Percentiles rank a stretch among this genome's conserved stretches.
phyloP scores from a whole-genome alignment of 2,113 vertebrate genomes.

The Ptyas mucosa region DNA sequence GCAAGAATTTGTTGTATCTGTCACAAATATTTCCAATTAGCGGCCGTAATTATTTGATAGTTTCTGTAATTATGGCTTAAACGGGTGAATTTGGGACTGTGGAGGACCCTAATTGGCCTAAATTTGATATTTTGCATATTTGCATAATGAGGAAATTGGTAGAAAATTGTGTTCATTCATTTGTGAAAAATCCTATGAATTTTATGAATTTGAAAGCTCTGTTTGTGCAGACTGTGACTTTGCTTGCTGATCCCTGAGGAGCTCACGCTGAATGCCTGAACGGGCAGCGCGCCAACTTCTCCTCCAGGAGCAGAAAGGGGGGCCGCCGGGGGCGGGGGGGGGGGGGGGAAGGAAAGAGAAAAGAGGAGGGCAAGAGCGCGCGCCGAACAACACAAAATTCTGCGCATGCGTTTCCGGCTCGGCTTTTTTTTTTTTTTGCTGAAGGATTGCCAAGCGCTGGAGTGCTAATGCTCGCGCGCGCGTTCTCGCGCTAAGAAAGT shows the following conservation, averaged over 20 bases:
- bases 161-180: constrained; percentile 99
- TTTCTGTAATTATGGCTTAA: constrained; percentile 99
- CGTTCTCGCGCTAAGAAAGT: not conserved
- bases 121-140: constrained; percentile 99
- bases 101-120: constrained; percentile 98
- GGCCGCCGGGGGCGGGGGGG: not conserved
- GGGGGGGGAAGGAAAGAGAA: not conserved
- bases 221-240: constrained; percentile 96
- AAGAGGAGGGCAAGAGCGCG: not conserved
- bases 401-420: not conserved
- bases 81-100: constrained; percentile 97
- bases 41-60: constrained; percentile 98
- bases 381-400: not conserved
- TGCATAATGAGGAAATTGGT: constrained; percentile 99
- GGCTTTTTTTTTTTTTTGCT: not conserved
- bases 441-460: not conserved
- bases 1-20: constrained; percentile 99
- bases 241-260: constrained; percentile 92
- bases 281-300: constrained; percentile 80
- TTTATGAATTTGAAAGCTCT: constrained; percentile 99
- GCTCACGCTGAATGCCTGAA: constrained; percentile 77
- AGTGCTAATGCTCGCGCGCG: rapidly evolving
- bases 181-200: constrained; percentile 98
- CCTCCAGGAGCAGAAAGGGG: constrained; percentile 40
- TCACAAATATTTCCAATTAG: constrained; percentile 99